Base-by-base conservation (phyloP, 2,797 vertebrate genomes). In the Ctenochaetus hawaiiensis region DNA sequence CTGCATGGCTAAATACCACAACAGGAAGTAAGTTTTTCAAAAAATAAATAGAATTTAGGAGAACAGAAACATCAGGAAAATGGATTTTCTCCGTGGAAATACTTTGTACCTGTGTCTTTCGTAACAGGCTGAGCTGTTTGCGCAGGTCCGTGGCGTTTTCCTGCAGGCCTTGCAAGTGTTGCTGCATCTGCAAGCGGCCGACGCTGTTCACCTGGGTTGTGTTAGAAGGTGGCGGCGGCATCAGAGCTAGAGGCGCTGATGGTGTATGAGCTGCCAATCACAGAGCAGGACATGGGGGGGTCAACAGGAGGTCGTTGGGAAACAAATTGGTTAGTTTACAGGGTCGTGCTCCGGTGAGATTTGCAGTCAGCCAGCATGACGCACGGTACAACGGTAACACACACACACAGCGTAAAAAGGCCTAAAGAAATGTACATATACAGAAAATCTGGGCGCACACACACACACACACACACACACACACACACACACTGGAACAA, bases 131-230 rank as follows among this genome's bases (percentile, higher is more conserved):
- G 18, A 99, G 96, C 92, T 99, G 98, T 83, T 97, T 96, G 64
- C 97, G 96, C 72, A 99, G 95, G 89, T 98, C 97, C 0, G 95
- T 97, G 90, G 98, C 95, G 0, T 97, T 99, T 83, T 96, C 97
- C 92, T 99, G 97, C 80, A 99, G 94, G 87, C 97, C 97, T 0
- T 98, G 97, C 79, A 99, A 95, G 84, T 99, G 97, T 74, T 98
- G 96, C 93, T 98, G 96, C 97, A 99, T 98, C 93, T 99, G 97
- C 87, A 98, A 84, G 52, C 96, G 96, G 67, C 92, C 95, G 77
- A 96, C 83, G 10, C 96, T 94, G 4, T 96, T 96, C 88, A 96
- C 88, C 81, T 95, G 97, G 85, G 92, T 89, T 78, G 75, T 84
- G 58, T 93, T 93, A 0, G 96, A 94, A 0, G 96, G 97, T 0